Base-by-base conservation (phyloP, 2,113 vertebrate genomes). In the Sinocyclocheilus grahami region DNA sequence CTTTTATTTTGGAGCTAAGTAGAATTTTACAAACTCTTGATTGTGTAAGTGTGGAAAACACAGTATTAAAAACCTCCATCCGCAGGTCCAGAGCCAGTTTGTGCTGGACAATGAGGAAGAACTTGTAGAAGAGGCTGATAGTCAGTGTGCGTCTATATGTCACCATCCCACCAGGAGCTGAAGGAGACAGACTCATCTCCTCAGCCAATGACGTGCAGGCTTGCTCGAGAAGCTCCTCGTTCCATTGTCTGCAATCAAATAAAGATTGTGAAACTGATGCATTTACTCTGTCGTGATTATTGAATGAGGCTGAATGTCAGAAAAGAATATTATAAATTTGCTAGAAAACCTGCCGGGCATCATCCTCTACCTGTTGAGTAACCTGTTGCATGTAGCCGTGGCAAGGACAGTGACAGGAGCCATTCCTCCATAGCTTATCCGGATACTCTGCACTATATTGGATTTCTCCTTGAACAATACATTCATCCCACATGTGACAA, bases 101-200 rank as follows among this genome's bases (percentile, higher is more conserved):
- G 91, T 95, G 94, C 58, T 96, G 95, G 42, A 98, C 96, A 0
- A 92, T 97, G 90, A 99, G 94, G 92, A 97, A 99, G 94, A 99
- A 99, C 91, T 99, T 99, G 93, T 97, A 99, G 94, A 99, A 99
- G 90, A 99, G 96, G 89, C 98, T 98, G 89, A 99, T 96, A 0
- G 95, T 96, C 75, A 99, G 93, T 0, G 96, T 97, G 20, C 94
- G 95, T 27, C 98, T 95, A 91, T 97, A 99, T 1, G 96, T 94
- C 90, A 97, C 95, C 97, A 98, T 98, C 13, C 98, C 97, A 0
- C 98, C 98, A 0, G 97, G 97, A 0, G 91, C 97, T 0, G 97
- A 95, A 0, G 96, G 96, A 46, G 96, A 89, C 5, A 99, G 92
- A 5, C 90, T 89, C 94, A 99, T 94, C 93, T 99, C 98, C 22